A percentile compares a stretch with the other conserved stretches of the same genome.
Evolutionary conservation across 2,113 vertebrate species (phyloP).

Genomic region (Hystrix brachyura): DNA sequence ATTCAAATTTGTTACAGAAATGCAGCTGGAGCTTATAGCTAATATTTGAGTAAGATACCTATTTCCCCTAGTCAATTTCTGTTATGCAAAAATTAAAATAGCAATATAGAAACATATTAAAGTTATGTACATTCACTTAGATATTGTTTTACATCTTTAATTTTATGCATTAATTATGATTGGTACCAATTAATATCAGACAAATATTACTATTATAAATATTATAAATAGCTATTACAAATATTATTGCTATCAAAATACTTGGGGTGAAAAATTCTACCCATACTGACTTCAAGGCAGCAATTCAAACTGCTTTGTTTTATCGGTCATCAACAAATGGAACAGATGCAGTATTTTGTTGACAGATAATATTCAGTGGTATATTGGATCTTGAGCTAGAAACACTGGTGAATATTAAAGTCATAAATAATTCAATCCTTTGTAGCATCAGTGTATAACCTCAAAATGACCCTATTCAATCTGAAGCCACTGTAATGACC

Average conservation of each 20-base stretch:
- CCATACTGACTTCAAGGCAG: slow-evolving; percentile 60
- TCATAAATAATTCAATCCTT: slow-evolving; percentile 85
- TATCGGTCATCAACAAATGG: slow-evolving; percentile 76
- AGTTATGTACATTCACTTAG: background rate
- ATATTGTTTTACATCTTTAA: slow-evolving; percentile 20
- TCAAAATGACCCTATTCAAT: slow-evolving; percentile 82
- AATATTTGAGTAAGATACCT: slow-evolving; percentile 36
- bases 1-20: slow-evolving; percentile 3
- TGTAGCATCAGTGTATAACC: slow-evolving; percentile 77
- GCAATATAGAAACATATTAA: slow-evolving; percentile 18
- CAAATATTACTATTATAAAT: slow-evolving; percentile 27
- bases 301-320: slow-evolving; percentile 75
- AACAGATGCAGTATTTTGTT: slow-evolving; percentile 83
- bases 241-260: slow-evolving; percentile 44
- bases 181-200: slow-evolving; percentile 30
- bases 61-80: background rate
- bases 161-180: slow-evolving; percentile 49
- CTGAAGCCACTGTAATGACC: slow-evolving; percentile 78
- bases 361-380: slow-evolving; percentile 81
- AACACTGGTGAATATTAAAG: slow-evolving; percentile 84
- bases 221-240: background rate
- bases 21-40: background rate
- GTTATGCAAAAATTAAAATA: slow-evolving; percentile 60
- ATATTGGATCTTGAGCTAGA: slow-evolving; percentile 79
- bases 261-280: slow-evolving; percentile 55